These are phyloP conservation scores for Camponotus pennsylvanicus DNA, from an alignment of 1,140 invertebrate genomes.

Conservation along the genomic window DNA sequence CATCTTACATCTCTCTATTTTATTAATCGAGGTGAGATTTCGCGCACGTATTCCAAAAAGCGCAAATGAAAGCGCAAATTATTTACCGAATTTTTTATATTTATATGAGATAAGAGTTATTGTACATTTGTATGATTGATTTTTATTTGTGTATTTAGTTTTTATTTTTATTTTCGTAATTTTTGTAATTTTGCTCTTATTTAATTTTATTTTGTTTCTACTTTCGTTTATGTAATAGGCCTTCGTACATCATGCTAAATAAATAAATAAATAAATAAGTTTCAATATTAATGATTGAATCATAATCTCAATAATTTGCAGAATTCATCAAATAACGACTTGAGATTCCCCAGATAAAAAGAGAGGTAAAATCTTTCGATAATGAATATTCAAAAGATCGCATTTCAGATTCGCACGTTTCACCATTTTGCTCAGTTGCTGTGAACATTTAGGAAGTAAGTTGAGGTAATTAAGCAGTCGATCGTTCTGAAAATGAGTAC, in stretches of 20 bases:
- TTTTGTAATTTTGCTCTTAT: too few species aligned
- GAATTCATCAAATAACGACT: neutral
- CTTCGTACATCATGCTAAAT: too few species aligned
- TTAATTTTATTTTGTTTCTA: too few species aligned
- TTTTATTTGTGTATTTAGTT: too few species aligned
- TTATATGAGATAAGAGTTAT: neutral
- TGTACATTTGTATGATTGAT: too few species aligned
- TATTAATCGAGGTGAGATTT: slow-evolving; percentile 58
- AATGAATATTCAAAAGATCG: neutral
- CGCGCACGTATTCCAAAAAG: slow-evolving; percentile 13
- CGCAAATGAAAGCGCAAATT: slow-evolving; percentile 1
- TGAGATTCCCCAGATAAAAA: neutral
- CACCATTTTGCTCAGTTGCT: slow-evolving; percentile 30
- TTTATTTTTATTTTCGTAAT: too few species aligned
- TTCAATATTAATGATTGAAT: neutral
- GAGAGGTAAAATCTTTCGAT: neutral
- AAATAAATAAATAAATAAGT: too few species aligned
- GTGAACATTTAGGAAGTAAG: slow-evolving; percentile 44
- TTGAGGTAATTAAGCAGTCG: slow-evolving; percentile 59
- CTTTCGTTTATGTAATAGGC: too few species aligned
- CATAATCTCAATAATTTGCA: neutral
- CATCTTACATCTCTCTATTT: slow-evolving; percentile 22
- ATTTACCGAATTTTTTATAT: neutral
- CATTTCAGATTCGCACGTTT: slow-evolving; percentile 40
- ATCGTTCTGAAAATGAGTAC: slow-evolving; percentile 32